Conservation (phyloP, 2,888 invertebrate species). For the Platycnemis pennipes region DNA sequence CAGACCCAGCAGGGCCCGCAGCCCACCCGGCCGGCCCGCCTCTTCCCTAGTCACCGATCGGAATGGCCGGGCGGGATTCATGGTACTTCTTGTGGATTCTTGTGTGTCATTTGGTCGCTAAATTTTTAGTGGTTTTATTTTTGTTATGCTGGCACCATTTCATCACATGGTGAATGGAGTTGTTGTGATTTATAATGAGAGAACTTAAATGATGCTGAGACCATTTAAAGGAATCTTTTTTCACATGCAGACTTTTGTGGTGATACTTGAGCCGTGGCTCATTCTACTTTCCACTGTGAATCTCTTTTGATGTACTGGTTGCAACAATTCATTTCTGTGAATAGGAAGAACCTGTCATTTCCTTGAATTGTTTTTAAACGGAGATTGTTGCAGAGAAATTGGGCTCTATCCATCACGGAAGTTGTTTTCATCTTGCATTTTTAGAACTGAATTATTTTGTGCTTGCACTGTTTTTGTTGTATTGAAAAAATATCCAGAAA, state of each 20-base stretch:
- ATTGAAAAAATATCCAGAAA: conserved; percentile 9
- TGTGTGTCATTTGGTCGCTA: conserved; percentile 62
- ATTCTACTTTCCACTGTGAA: conserved; percentile 62
- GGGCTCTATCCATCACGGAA: conserved; percentile 39
- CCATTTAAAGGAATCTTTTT: conserved; percentile 62
- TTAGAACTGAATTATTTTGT: conserved; percentile 48
- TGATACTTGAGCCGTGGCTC: conserved; percentile 65
- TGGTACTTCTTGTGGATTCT: conserved; percentile 64
- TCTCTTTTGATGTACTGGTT: conserved; percentile 63
- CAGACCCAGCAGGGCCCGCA: conserved; percentile 61
- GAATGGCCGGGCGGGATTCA: conserved; percentile 63
- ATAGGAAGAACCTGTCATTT: conserved; percentile 30
- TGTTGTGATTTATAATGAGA: conserved; percentile 59
- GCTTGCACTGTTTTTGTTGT: conserved; percentile 49
- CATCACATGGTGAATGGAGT: conserved; percentile 55
- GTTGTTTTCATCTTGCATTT: conserved; percentile 46
- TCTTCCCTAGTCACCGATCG: conserved; percentile 58
- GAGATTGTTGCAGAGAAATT: conserved; percentile 50
- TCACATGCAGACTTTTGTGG: conserved; percentile 60
- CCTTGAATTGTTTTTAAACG: conserved; percentile 16
- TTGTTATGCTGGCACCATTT: conserved; percentile 63
- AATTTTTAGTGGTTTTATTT: conserved; percentile 64
- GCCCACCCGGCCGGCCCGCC: conserved; percentile 61
- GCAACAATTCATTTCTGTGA: conserved; percentile 62
- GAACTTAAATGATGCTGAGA: conserved; percentile 53